Conservation (phyloP, 2,888 invertebrate species). For the Philaethria dido region DNA sequence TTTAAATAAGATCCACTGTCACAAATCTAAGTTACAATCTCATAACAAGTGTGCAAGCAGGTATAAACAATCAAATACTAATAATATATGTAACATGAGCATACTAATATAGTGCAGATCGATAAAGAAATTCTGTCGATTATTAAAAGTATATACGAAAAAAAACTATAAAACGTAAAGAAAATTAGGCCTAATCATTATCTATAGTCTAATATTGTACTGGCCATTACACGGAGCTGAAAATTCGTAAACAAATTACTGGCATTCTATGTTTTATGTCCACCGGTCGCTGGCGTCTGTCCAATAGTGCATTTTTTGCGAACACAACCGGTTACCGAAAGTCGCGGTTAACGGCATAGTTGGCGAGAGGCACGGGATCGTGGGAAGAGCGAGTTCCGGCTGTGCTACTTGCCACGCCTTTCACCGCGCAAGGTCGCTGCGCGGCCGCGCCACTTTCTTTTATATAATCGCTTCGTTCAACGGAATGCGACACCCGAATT, state of each 20-base stretch:
- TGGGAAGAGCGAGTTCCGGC: constrained; percentile 81
- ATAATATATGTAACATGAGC: too few relatives aligned
- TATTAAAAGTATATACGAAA: background rate
- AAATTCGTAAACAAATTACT: constrained; percentile 38
- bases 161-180: background rate
- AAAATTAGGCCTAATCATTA: background rate
- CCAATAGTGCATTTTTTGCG: constrained; percentile 56
- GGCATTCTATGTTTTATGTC: constrained; percentile 59
- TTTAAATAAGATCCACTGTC: too few relatives aligned
- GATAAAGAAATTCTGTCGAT: too few relatives aligned
- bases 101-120: too few relatives aligned
- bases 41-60: too few relatives aligned
- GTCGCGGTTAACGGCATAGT: constrained; percentile 61
- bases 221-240: background rate
- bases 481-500: constrained; percentile 80
- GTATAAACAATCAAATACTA: too few relatives aligned
- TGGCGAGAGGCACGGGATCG: constrained; percentile 69
- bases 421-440: constrained; percentile 80
- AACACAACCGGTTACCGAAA: constrained; percentile 71
- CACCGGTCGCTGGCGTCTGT: constrained; percentile 45
- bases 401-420: constrained; percentile 81
- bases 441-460: constrained; percentile 82
- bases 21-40: too few relatives aligned
- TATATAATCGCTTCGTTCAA: constrained; percentile 70
- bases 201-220: background rate